Base-by-base conservation (phyloP, 35 echinoderm and acorn worm genomes). In the Apostichopus parvimensis region DNA sequence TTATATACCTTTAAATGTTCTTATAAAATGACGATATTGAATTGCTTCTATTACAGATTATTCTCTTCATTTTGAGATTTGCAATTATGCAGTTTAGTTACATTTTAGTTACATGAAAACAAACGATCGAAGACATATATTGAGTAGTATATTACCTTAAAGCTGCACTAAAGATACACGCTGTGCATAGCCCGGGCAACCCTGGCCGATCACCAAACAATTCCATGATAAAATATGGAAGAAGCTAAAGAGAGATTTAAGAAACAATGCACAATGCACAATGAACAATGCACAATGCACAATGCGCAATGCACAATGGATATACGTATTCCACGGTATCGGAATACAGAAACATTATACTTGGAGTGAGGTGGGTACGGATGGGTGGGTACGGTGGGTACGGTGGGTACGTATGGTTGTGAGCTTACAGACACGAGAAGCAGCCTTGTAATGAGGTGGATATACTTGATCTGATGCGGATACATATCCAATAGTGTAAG, bases 211-310 rank as follows among this genome's bases (percentile, higher is more conserved):
- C 59, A 20, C 90, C 91, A 77, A 98, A 95, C 9, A 98, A 84
- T 58, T 98, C 93, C 96, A 98, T 98, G 5, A 98, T 89, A 71
- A 98, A 95, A 57, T 95, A 98, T 12, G 96, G 96, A 17, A 98
- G 83, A 60, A 98, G 73, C 96, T 98, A 79, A 17, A 66, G 15
- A 66, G 0, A 66, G 62, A 45, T 45, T 45, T 45, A 34, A 34
- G 28, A 34, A 34, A 15, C 1, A 65, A 65, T 65, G 64, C 10
- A 68, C 5, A 80, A 24, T 34, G 28, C 25, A 25, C 25, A 25
- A 25, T 25, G 25, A 0, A 25, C 25, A 25, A 25, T 25, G 25
- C 25, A 25, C 25, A 25, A 25, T 25, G 25, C 25, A 25, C 25
- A 25, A 25, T 25, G 25, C 25, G 1, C 1, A 65, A 65, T 65